Evolutionary conservation across 2,113 vertebrate species (phyloP).

Genomic region (Clarias magur): DNA sequence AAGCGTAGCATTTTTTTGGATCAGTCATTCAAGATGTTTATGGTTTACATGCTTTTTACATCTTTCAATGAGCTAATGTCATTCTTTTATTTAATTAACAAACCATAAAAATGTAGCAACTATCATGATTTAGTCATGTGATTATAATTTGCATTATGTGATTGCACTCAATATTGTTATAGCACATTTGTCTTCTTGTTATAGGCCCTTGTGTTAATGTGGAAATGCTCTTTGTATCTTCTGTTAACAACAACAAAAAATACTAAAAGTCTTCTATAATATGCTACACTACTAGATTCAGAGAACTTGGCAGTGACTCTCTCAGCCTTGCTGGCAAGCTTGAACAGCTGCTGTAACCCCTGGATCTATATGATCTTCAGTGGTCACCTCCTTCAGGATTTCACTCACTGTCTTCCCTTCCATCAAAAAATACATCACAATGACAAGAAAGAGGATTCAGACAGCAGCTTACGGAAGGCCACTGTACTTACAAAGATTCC

Average conservation of each 20-base stretch:
- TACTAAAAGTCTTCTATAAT: conserved; percentile 25
- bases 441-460: conserved; percentile 86
- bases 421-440: conserved; percentile 70
- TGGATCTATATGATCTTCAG: conserved; percentile 99
- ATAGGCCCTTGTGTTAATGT: neutral
- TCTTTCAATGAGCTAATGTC: neutral
- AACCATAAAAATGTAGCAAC: neutral
- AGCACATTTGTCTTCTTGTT: neutral
- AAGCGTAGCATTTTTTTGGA: neutral
- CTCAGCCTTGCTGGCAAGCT: conserved; percentile 86
- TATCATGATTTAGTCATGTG: neutral
- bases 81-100: neutral
- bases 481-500: conserved; percentile 80
- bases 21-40: neutral
- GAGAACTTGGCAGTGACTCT: conserved; percentile 87
- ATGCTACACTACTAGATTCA: conserved; percentile 75
- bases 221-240: neutral
- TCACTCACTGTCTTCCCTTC: conserved; percentile 81
- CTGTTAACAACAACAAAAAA: neutral
- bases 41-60: neutral
- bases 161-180: neutral
- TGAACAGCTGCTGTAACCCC: conserved; percentile 97
- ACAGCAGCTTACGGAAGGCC: conserved; percentile 83
- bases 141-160: neutral
- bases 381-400: conserved; percentile 92